Conservation (phyloP, 2,888 invertebrate genomes). For the Lepidocyrtoides sp. region DNA sequence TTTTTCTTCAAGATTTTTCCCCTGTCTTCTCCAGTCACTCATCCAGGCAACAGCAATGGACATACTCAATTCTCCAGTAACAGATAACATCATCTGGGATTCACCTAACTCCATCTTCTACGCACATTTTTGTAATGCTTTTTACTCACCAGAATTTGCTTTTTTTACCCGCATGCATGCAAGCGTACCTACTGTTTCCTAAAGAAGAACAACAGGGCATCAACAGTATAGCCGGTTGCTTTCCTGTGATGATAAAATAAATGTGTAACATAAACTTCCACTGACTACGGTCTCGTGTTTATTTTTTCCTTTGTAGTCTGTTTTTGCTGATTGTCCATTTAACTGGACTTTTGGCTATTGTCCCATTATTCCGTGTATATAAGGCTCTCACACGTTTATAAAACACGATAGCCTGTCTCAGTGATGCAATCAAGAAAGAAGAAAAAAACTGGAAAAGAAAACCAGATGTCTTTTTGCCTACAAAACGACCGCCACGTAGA, state of each 20-base stretch:
- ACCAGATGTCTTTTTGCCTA: too few species aligned
- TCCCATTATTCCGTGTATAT: too few species aligned
- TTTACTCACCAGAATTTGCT: background rate
- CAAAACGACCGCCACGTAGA: too few species aligned
- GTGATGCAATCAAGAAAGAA: too few species aligned
- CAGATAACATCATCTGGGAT: conserved; percentile 32
- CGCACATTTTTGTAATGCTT: conserved; percentile 31
- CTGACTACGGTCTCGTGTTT: too few species aligned
- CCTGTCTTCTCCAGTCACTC: conserved; percentile 69
- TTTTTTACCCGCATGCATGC: background rate
- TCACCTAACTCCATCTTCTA: background rate
- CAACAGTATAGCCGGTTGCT: too few species aligned
- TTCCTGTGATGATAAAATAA: too few species aligned
- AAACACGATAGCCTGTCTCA: too few species aligned
- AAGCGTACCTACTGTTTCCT: background rate
- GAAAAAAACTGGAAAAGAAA: too few species aligned
- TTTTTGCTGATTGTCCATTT: conserved; percentile 21
- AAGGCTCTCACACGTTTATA: too few species aligned
- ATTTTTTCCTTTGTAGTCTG: too few species aligned
- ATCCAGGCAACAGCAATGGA: conserved; percentile 58
- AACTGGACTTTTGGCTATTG: background rate
- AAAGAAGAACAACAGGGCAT: background rate
- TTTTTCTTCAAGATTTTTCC: background rate
- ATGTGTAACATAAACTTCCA: too few species aligned
- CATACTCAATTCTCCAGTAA: conserved; percentile 26